phyloP scores from a whole-genome alignment of 2,797 vertebrate genomes.

The Danio jaintianensis region DNA sequence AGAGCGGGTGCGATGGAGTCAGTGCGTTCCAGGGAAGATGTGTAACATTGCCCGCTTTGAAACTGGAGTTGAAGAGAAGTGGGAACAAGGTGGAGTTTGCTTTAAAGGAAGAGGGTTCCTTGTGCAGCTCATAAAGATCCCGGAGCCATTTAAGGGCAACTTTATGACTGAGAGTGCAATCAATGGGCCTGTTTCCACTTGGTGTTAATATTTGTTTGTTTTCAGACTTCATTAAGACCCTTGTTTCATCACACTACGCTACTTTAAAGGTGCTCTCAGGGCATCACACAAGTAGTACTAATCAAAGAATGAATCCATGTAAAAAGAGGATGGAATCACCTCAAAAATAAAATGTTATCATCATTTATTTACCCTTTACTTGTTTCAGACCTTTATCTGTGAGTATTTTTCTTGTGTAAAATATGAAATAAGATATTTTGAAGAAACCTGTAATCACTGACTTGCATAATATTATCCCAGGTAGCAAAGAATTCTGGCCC shows the following conservation, averaged over 20 bases:
- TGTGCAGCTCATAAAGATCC: constrained; percentile 20
- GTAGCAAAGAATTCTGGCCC: no score
- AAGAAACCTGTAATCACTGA: no score
- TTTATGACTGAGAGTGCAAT: not conserved
- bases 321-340: no score
- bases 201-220: no score
- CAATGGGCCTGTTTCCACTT: not conserved
- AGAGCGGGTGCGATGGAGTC: constrained; percentile 21
- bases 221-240: no score
- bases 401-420: no score
- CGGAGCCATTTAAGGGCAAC: not conserved
- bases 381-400: not conserved
- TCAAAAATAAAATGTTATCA: not conserved
- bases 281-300: no score
- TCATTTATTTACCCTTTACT: not conserved
- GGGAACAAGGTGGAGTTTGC: constrained; percentile 14
- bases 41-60: constrained; percentile 45
- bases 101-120: constrained; percentile 7
- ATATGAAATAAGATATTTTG: no score
- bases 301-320: no score
- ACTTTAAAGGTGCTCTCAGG: no score
- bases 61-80: constrained; percentile 46
- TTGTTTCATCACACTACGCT: no score
- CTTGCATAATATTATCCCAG: no score
- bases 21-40: constrained; percentile 27